phyloP scores from a whole-genome alignment of 2,113 vertebrate genomes.

The Aptenodytes patagonicus region DNA sequence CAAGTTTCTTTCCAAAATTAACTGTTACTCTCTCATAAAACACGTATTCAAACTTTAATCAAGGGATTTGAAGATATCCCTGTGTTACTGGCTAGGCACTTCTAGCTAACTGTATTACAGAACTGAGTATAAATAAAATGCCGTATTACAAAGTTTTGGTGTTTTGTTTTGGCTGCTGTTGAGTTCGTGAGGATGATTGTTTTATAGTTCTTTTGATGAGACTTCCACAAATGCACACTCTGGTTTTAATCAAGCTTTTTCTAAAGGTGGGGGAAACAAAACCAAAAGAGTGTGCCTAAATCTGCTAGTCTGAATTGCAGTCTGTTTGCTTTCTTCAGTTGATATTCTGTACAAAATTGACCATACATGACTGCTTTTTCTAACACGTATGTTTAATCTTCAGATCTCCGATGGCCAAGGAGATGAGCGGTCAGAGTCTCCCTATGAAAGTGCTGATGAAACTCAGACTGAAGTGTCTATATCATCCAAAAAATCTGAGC shows the following conservation, averaged over 20 bases:
- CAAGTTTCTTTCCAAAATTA: background rate
- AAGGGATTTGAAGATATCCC: background rate
- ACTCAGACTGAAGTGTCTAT: slow-evolving; percentile 75
- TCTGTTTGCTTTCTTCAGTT: background rate
- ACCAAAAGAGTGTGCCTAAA: background rate
- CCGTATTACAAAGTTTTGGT: background rate
- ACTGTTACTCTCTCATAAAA: background rate
- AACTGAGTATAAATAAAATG: slow-evolving; percentile 8
- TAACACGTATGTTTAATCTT: slow-evolving; percentile 58
- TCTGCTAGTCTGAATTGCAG: background rate
- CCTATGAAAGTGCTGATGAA: slow-evolving; percentile 90
- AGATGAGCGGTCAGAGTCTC: slow-evolving; percentile 89
- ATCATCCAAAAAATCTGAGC: slow-evolving; percentile 86
- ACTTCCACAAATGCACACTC: background rate
- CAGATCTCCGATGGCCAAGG: slow-evolving; percentile 83
- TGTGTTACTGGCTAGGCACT: background rate
- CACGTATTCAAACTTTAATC: background rate
- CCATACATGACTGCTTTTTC: background rate
- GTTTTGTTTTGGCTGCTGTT: background rate
- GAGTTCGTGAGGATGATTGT: background rate
- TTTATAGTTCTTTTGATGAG: background rate
- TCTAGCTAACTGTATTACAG: background rate
- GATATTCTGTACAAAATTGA: background rate
- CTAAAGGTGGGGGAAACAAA: background rate
- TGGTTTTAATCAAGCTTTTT: background rate